phyloP scores from a whole-genome alignment of 2,113 vertebrate genomes.

The Lichenostomus cassidix region DNA sequence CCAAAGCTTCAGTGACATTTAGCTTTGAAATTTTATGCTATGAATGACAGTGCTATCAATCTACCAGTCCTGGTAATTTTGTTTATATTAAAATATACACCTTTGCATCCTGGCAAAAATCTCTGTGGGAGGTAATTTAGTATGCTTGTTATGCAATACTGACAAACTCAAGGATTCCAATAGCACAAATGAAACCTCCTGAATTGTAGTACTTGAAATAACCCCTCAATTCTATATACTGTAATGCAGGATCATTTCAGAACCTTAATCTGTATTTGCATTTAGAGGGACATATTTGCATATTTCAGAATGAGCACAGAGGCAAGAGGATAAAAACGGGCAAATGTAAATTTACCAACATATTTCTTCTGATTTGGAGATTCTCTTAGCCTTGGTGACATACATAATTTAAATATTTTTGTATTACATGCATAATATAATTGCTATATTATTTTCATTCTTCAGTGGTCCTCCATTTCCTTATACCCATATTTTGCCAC shows the following conservation, averaged over 20 bases:
- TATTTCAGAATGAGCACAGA: not conserved
- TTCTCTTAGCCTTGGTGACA: not conserved
- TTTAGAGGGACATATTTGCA: not conserved
- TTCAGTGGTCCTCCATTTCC: not conserved
- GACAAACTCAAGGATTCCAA: not conserved
- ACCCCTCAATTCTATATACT: not conserved
- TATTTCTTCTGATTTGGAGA: not conserved
- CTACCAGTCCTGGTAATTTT: not conserved
- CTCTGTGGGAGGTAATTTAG: not conserved
- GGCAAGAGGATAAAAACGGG: not conserved
- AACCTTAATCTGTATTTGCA: not conserved
- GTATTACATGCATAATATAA: not conserved
- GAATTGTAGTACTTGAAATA: not conserved
- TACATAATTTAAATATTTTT: not conserved
- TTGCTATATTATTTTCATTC: not conserved
- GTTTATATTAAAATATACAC: not conserved
- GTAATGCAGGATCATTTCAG: not conserved
- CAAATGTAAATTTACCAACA: not conserved
- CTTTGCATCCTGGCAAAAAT: not conserved
- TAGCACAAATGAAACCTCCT: not conserved
- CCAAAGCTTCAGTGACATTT: not conserved
- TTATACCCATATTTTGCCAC: not conserved
- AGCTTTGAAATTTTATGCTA: not conserved
- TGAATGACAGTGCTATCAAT: not conserved
- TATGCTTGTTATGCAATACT: not conserved